Base-by-base conservation (phyloP, 2,888 invertebrate species). In the Nipponacmea schrenckii region DNA sequence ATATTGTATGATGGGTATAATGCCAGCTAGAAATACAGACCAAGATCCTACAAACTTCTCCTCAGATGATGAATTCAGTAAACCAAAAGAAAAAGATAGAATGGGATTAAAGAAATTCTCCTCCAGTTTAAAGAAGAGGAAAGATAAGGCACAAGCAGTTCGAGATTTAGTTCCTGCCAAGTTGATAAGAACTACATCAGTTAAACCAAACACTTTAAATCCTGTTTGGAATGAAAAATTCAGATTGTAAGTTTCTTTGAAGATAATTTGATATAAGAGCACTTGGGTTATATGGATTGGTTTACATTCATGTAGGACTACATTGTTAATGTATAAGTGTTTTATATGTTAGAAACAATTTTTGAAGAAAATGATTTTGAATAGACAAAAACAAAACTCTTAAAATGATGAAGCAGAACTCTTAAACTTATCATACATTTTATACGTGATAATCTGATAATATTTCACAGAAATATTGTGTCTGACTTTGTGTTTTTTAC, bases 141-240 rank as follows among this genome's bases (percentile, higher is more conserved):
- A 80, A 67, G 81, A 83, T 63, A 84, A 83, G 64, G 82, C 83
- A 26, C 70, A 75, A 14, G 81, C 82, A 7, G 83, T 86, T 27
- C 70, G 83, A 50, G 90, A 90, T 74, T 93, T 95, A 31, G 93
- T 98, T 71, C 98, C 98, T 3, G 98, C 97, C 69, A 95, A 96
- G 85, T 95, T 95, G 90, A 98, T 98, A 88, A 93, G 96, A 74
- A 96, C 96, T 72, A 97, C 97, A 69, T 94, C 94, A 78, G 97
- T 98, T 74, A 94, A 95, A 85, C 94, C 94, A 64, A 96, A 96
- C 89, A 97, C 96, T 0, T 93, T 98, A 74, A 96, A 95, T 84
- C 98, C 98, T 2, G 93, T 94, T 82, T 98, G 98, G 98, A 95
- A 96, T 87, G 98, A 98, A 90, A 96, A 95, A 86, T 98, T 98